Evolutionary conservation across 2,888 invertebrate species (phyloP).

Genomic region (Epirrita christyi): DNA sequence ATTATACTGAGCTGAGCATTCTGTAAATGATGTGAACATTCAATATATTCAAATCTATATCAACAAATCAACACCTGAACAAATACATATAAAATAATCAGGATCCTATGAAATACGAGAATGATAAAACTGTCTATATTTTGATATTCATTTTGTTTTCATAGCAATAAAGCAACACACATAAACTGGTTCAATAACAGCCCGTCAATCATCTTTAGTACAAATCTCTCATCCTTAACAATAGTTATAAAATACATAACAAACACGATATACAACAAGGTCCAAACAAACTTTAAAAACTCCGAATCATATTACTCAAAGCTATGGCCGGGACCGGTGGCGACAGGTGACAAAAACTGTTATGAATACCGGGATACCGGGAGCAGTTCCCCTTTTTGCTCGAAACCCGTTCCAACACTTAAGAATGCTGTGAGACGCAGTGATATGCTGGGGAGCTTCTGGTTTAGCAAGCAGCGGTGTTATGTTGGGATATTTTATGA

Average conservation of each 20-base stretch:
- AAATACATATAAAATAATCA: not conserved
- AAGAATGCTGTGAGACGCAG: constrained; percentile 58
- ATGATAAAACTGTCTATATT: constrained; percentile 3
- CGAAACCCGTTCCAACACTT: constrained; percentile 66
- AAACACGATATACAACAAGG: constrained; percentile 5
- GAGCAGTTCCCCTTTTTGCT: constrained; percentile 66
- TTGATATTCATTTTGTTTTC: constrained; percentile 7
- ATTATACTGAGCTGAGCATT: not conserved
- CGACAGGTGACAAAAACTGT: constrained; percentile 76
- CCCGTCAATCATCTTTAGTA: constrained; percentile 21
- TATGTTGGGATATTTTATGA: constrained; percentile 10
- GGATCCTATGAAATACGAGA: constrained; percentile 2
- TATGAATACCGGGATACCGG: constrained; percentile 61
- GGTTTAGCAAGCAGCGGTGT: constrained; percentile 19
- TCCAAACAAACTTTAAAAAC: constrained; percentile 38
- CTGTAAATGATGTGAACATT: not conserved
- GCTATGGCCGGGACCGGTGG: constrained; percentile 58
- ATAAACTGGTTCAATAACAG: constrained; percentile 7
- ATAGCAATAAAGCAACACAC: constrained; percentile 4
- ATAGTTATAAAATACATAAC: constrained; percentile 12
- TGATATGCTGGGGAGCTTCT: constrained; percentile 22
- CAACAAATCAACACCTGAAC: too few species aligned
- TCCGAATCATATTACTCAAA: constrained; percentile 52
- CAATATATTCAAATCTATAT: constrained; percentile 1
- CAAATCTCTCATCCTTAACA: constrained; percentile 8